Percentiles rank a stretch among this genome's conserved stretches.
Evolutionary conservation across 2,888 invertebrate genomes (phyloP).

Genomic region (Euplagia quadripunctaria): DNA sequence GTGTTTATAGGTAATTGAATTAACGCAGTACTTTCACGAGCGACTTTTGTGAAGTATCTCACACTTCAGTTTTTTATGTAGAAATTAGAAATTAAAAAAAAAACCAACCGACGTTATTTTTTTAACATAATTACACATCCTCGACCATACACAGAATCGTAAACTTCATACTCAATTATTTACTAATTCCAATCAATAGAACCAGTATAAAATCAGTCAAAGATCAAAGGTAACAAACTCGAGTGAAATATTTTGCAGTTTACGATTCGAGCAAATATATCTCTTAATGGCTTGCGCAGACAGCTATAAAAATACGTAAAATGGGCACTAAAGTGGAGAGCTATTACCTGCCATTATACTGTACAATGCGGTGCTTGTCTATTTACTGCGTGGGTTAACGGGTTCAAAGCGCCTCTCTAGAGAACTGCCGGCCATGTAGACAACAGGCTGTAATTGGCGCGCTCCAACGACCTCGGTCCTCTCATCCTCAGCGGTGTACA

Average conservation of each 20-base stretch:
- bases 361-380: slow-evolving; percentile 30
- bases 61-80: too few relatives aligned
- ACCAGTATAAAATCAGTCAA: slow-evolving; percentile 22
- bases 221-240: slow-evolving; percentile 35
- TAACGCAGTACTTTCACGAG: too few relatives aligned
- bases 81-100: too few relatives aligned
- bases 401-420: slow-evolving; percentile 46
- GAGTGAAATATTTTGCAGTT: slow-evolving; percentile 47
- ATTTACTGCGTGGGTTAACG: slow-evolving; percentile 42
- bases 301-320: slow-evolving; percentile 43
- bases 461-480: slow-evolving; percentile 35
- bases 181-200: slow-evolving; percentile 28
- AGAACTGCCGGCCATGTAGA: slow-evolving; percentile 22
- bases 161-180: slow-evolving; percentile 15
- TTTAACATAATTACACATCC: background rate
- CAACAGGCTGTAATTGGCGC: slow-evolving; percentile 44
- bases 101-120: too few relatives aligned
- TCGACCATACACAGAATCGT: background rate
- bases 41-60: too few relatives aligned
- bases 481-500: slow-evolving; percentile 31
- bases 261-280: slow-evolving; percentile 38
- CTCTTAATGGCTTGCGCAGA: slow-evolving; percentile 37
- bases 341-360: slow-evolving; percentile 33
- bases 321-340: slow-evolving; percentile 36
- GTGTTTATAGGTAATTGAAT: too few relatives aligned